Evolutionary conservation across 2,888 invertebrate genomes (phyloP), one percentile per base, ranked within the genome.

Genomic region (Elegia similella): DNA sequence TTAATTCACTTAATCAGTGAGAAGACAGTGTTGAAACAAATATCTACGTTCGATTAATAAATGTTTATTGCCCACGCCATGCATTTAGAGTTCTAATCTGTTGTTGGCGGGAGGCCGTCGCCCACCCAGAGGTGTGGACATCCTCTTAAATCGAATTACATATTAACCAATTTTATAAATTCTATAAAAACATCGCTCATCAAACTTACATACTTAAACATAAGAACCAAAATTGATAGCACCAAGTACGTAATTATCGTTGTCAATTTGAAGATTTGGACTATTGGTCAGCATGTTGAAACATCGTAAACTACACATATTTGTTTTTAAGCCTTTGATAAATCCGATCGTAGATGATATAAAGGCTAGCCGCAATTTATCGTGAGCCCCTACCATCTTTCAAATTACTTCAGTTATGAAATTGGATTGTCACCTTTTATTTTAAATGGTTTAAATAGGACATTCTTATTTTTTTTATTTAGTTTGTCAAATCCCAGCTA

Each of bases 111-210:
- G 87, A 78, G 86, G 72, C 78, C 86, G 75, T 73, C 76, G 85
- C 81, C 88, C 89, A 89, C 89, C 89, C 90, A 88, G 80, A 87
- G 88, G 85, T 85, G 85, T 85, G 80, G 86, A 87, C 87, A 83
- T 80, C 70, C 82, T 73, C 84, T 82, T 76, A 87, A 86, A 87
- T 86, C 86, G 80, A 87, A 87, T 86, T 86, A 86, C 79, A 80
- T 70, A 70, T 70, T 60, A 65, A 77, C 79, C 69, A 68, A 67
- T 63, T 65, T 62, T 58, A 53, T 56, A 55, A 60, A 70, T 61
- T 65, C 48, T 55, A 59, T 59, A 58, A 58, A 46, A 58, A 46
- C 56, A 59, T 43, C 44, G 1, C 7, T 55, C 23, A 23, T n/a
- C 44, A 47, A 47, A 32, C 64, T 64, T 71, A 74, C 44, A 7